Percentiles rank a stretch among this genome's conserved stretches.
Evolutionary conservation across 2,888 invertebrate genomes (phyloP).

Genomic region (Synanthedon tipuliformis): DNA sequence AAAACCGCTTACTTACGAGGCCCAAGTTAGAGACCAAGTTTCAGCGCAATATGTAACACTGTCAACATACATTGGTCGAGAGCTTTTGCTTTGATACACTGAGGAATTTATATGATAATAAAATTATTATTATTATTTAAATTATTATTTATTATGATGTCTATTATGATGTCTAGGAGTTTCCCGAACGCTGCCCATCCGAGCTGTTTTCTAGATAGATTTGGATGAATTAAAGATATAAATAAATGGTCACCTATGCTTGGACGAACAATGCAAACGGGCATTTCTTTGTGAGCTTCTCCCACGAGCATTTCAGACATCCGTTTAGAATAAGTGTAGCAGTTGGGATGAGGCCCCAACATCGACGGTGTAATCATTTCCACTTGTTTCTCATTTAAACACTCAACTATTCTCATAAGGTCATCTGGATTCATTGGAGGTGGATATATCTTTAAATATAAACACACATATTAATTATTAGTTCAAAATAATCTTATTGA

Average conservation of each 20-base stretch:
- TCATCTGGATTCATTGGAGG: constrained; percentile 77
- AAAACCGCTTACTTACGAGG: no score
- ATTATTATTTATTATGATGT: no score
- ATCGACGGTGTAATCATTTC: constrained; percentile 75
- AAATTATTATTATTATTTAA: no score
- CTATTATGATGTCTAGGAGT: no score
- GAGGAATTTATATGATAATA: no score
- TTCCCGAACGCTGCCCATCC: no score
- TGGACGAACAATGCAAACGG: constrained; percentile 88
- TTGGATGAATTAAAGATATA: neutral
- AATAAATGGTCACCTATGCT: constrained; percentile 81
- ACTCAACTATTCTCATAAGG: constrained; percentile 76
- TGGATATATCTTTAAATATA: constrained; percentile 71
- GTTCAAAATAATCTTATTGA: no score
- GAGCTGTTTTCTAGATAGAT: neutral
- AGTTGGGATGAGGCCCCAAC: constrained; percentile 86
- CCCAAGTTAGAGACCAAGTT: no score
- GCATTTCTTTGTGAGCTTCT: constrained; percentile 80
- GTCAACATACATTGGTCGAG: no score
- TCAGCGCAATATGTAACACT: no score
- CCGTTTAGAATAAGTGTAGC: constrained; percentile 94
- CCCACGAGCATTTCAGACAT: constrained; percentile 86
- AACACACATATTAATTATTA: no score
- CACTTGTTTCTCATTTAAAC: constrained; percentile 77
- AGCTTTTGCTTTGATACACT: no score